Evolutionary conservation across 2,888 invertebrate species (phyloP).

Genomic region (Eristalinus sepulchralis): DNA sequence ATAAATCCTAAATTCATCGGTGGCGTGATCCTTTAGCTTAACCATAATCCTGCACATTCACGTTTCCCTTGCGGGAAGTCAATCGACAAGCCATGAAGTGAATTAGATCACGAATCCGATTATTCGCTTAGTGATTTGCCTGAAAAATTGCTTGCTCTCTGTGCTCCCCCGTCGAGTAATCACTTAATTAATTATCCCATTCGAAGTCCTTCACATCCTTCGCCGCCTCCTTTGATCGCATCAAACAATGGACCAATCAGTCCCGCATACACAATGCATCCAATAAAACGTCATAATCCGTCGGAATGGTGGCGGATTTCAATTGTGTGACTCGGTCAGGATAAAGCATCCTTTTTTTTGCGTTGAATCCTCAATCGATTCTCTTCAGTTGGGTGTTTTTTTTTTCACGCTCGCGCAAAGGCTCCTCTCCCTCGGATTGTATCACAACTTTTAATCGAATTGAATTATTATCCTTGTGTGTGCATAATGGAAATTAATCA

Average conservation of each 20-base stretch:
- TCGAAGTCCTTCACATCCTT: neutral
- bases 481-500: constrained; percentile 66
- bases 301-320: constrained; percentile 38
- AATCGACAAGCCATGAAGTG: neutral
- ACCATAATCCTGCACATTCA: neutral
- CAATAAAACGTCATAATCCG: constrained; percentile 38
- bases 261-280: constrained; percentile 21
- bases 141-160: neutral
- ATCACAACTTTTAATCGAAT: constrained; percentile 64
- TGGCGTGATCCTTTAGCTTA: neutral
- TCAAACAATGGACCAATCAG: constrained; percentile 44
- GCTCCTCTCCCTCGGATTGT: neutral
- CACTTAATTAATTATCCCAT: constrained; percentile 51
- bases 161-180: constrained; percentile 26
- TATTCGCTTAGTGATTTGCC: neutral
- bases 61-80: neutral
- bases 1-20: neutral
- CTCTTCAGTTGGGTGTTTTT: neutral
- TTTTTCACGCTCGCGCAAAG: neutral
- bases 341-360: neutral
- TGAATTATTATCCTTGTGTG: constrained; percentile 55
- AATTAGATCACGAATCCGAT: constrained; percentile 1
- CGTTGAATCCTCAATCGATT: constrained; percentile 19
- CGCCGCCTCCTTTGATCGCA: neutral
- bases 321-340: constrained; percentile 36